Conservation (phyloP, 2,113 vertebrate species). For the Grus americana region DNA sequence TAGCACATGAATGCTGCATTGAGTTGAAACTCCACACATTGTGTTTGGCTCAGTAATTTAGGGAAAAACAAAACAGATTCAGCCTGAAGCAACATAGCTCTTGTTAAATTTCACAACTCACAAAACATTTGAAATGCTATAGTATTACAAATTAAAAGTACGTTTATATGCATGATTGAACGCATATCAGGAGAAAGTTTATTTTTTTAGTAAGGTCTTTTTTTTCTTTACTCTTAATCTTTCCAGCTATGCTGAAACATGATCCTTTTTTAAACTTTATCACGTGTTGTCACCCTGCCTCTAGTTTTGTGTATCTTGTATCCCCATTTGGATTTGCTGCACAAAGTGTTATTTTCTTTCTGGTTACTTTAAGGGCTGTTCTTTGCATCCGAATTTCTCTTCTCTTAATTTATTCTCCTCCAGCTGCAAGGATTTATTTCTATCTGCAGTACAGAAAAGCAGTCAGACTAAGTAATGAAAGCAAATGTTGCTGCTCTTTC, state of each 20-base stretch:
- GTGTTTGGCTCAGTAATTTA: constrained; percentile 35
- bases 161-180: background rate
- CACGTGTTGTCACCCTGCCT: background rate
- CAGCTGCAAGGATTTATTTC: background rate
- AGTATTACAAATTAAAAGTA: constrained; percentile 38
- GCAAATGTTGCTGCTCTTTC: background rate
- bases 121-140: background rate
- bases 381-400: background rate
- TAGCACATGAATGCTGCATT: background rate
- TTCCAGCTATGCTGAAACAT: background rate
- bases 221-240: background rate
- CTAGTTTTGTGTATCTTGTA: background rate
- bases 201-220: background rate
- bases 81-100: constrained; percentile 17
- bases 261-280: background rate
- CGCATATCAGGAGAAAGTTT: background rate
- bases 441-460: background rate
- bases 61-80: background rate
- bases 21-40: background rate
- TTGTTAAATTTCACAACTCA: constrained; percentile 38
- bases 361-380: background rate
- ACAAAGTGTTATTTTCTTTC: background rate
- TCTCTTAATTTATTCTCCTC: background rate
- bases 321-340: background rate
- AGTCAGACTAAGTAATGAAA: background rate